Conservation (phyloP, 2,797 vertebrate species). For the Sebastes minor region DNA sequence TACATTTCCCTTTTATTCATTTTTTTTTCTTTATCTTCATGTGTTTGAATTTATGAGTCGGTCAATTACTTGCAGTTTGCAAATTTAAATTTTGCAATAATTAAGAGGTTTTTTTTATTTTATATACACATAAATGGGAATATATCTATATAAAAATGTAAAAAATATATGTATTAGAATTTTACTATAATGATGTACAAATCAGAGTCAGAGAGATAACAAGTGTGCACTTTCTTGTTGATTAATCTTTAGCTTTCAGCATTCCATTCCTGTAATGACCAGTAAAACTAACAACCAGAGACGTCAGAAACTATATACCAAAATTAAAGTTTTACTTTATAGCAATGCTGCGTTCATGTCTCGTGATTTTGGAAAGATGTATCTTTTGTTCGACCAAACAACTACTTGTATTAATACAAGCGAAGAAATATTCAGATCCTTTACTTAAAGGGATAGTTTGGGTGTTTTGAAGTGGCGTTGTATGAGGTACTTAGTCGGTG, state of each 20-base stretch:
- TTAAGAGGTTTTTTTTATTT: slow-evolving; percentile 62
- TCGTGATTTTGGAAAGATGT: neutral
- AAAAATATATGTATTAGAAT: slow-evolving; percentile 37
- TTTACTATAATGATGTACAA: slow-evolving; percentile 59
- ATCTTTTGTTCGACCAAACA: neutral
- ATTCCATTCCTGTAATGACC: slow-evolving; percentile 68
- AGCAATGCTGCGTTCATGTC: slow-evolving; percentile 18
- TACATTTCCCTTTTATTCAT: slow-evolving; percentile 22
- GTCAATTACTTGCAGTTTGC: slow-evolving; percentile 42
- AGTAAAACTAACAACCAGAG: slow-evolving; percentile 59
- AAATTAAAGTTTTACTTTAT: slow-evolving; percentile 83
- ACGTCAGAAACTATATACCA: slow-evolving; percentile 65
- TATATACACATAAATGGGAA: slow-evolving; percentile 59
- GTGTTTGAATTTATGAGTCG: slow-evolving; percentile 26
- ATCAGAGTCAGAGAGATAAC: slow-evolving; percentile 51
- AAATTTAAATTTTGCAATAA: slow-evolving; percentile 61
- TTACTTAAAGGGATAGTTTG: neutral
- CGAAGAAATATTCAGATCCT: neutral
- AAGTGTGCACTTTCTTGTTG: slow-evolving; percentile 62
- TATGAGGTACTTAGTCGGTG: neutral
- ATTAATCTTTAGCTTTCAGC: slow-evolving; percentile 64
- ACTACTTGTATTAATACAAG: neutral
- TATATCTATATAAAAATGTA: slow-evolving; percentile 10
- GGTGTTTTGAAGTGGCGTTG: neutral
- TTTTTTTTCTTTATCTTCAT: slow-evolving; percentile 15